Percentiles rank a stretch among this genome's conserved stretches.
phyloP scores from a whole-genome alignment of 2,888 invertebrate species.

The Andricus quercusramuli region DNA sequence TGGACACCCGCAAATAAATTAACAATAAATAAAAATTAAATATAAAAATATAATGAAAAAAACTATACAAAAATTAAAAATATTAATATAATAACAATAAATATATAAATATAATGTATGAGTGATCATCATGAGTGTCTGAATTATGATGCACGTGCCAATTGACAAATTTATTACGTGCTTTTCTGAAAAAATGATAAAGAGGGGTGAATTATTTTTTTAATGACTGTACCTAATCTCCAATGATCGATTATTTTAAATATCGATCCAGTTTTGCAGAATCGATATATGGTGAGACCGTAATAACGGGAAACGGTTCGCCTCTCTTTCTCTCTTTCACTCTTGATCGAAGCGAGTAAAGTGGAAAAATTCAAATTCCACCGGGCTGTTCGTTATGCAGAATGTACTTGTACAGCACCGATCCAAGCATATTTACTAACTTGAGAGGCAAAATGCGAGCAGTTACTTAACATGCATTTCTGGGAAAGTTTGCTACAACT shows the following conservation, averaged over 20 bases:
- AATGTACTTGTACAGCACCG: constrained; percentile 18
- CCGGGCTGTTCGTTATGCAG: constrained; percentile 55
- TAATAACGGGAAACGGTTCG: constrained; percentile 75
- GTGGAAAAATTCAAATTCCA: constrained; percentile 68
- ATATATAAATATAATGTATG: neutral
- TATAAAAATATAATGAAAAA: too few species aligned
- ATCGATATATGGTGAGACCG: constrained; percentile 54
- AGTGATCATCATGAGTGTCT: neutral
- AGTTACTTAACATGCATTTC: constrained; percentile 62
- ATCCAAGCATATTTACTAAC: constrained; percentile 11
- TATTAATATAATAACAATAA: too few species aligned
- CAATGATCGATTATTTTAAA: constrained; percentile 55
- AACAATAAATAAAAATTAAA: neutral
- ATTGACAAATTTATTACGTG: neutral
- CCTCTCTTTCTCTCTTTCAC: constrained; percentile 76
- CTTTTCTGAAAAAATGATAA: neutral
- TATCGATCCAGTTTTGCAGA: constrained; percentile 54
- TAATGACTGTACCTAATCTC: constrained; percentile 42
- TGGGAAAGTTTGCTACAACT: constrained; percentile 66
- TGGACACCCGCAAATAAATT: constrained; percentile 48
- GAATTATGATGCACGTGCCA: neutral
- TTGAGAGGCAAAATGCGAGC: constrained; percentile 18
- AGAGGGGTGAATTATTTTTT: neutral
- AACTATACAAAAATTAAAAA: too few species aligned
- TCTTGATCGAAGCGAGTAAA: constrained; percentile 62